Evolutionary conservation across 2,113 vertebrate species (phyloP).

Genomic region (Sinocyclocheilus rhinocerous): DNA sequence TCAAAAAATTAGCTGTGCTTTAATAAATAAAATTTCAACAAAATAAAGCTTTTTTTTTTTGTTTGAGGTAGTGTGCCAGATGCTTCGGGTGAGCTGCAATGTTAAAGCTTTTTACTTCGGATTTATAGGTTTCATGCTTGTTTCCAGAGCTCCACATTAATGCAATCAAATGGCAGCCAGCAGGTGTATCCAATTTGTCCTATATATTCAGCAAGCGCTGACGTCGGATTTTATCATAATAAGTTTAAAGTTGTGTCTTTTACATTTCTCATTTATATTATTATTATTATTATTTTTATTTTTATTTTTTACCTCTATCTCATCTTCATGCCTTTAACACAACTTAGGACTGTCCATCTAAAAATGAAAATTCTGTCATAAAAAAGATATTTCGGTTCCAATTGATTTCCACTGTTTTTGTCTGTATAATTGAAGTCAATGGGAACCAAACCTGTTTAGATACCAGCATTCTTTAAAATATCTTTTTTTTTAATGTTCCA

Average conservation of each 20-base stretch:
- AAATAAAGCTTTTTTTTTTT: neutral
- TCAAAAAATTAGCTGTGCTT: neutral
- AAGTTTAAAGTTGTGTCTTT: neutral
- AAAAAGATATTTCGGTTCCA: too few species aligned
- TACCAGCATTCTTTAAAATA: too few species aligned
- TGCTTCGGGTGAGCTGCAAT: neutral
- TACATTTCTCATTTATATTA: neutral
- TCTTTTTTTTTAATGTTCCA: too few species aligned
- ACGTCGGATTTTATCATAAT: neutral
- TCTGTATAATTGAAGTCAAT: too few species aligned
- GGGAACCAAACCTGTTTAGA: neutral
- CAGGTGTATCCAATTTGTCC: slow-evolving; percentile 12
- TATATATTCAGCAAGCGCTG: neutral
- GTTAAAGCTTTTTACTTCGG: neutral
- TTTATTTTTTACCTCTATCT: too few species aligned
- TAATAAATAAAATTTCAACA: neutral
- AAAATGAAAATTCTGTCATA: too few species aligned
- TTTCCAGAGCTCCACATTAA: slow-evolving; percentile 21
- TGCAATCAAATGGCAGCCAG: slow-evolving; percentile 12
- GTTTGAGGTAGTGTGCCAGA: too few species aligned
- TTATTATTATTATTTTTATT: neutral
- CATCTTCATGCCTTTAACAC: too few species aligned
- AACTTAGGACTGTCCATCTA: too few species aligned
- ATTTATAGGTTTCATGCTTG: slow-evolving; percentile 16
- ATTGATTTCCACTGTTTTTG: too few species aligned